Conservation (phyloP, 2,113 vertebrate species). For the Syngnathus typhle region DNA sequence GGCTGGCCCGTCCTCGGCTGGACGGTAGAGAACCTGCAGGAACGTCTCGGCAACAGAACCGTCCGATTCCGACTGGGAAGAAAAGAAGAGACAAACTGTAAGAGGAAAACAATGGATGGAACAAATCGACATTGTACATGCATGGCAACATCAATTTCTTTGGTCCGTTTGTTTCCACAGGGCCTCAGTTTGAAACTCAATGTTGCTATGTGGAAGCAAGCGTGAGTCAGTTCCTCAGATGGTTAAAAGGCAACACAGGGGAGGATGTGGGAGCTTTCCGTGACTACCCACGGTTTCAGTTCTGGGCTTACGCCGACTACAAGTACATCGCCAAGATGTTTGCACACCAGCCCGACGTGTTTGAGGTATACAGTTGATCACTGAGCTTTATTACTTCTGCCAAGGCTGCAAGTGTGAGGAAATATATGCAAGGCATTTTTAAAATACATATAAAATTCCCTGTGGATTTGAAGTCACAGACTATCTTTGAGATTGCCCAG, state of each 20-base stretch:
- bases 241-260: conserved; percentile 63
- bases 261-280: conserved; percentile 71
- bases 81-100: conserved; percentile 70
- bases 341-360: conserved; percentile 77
- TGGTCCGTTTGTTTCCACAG: conserved; percentile 45
- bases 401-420: too few species aligned
- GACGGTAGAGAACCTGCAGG: conserved; percentile 75
- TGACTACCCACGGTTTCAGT: conserved; percentile 71
- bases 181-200: conserved; percentile 87
- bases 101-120: conserved; percentile 11
- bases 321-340: conserved; percentile 86
- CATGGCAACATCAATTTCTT: neutral
- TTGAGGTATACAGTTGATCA: conserved; percentile 74
- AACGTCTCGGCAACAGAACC: conserved; percentile 65
- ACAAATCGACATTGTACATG: neutral
- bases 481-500: too few species aligned
- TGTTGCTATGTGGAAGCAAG: conserved; percentile 81
- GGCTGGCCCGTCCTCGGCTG: conserved; percentile 84
- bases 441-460: too few species aligned
- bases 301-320: conserved; percentile 97
- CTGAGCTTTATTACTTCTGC: too few species aligned
- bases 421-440: too few species aligned
- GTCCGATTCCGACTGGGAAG: conserved; percentile 82
- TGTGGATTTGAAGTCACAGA: too few species aligned
- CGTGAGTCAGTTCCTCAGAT: conserved; percentile 80